Conservation (phyloP, 2,797 vertebrate genomes). For the Arrhamphus sclerolepis region DNA sequence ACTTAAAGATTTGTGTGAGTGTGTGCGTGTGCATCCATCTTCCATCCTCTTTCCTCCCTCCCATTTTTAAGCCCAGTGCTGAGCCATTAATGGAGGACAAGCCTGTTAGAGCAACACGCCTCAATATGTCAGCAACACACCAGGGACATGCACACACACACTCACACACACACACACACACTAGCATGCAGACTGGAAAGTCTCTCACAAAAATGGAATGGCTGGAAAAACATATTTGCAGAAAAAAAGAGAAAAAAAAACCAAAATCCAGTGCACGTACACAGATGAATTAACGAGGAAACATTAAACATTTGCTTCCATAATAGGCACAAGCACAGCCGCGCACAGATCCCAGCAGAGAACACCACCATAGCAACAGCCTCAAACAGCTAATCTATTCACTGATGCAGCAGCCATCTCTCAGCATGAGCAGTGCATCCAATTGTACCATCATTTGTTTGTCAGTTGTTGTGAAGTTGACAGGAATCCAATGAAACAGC, state of each 20-base stretch:
- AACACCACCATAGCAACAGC: slow-evolving; percentile 67
- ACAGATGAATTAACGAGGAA: slow-evolving; percentile 26
- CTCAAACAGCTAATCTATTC: slow-evolving; percentile 75
- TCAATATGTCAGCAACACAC: slow-evolving; percentile 61
- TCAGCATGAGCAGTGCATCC: slow-evolving; percentile 65
- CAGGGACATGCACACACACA: slow-evolving; percentile 50
- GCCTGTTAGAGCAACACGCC: slow-evolving; percentile 73
- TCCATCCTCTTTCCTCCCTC: slow-evolving; percentile 39
- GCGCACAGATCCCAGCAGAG: slow-evolving; percentile 54
- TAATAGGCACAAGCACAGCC: slow-evolving; percentile 33
- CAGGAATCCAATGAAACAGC: slow-evolving; percentile 44
- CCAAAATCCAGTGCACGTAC: slow-evolving; percentile 19
- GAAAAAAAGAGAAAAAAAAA: slow-evolving; percentile 26
- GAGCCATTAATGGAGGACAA: slow-evolving; percentile 76
- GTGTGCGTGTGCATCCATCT: slow-evolving; percentile 28
- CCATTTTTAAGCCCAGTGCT: slow-evolving; percentile 59
- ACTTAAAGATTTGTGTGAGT: slow-evolving; percentile 11
- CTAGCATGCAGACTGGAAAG: slow-evolving; percentile 11
- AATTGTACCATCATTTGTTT: slow-evolving; percentile 79
- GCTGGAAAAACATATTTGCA: neutral
- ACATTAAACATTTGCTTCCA: slow-evolving; percentile 37
- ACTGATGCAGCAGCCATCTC: slow-evolving; percentile 69
- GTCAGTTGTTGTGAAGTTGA: slow-evolving; percentile 73
- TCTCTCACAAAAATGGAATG: slow-evolving; percentile 5
- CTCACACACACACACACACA: slow-evolving; percentile 7